These are phyloP conservation scores for Spodoptera exigua DNA, from an alignment of 2,888 invertebrate species.

Conservation along the genomic window DNA sequence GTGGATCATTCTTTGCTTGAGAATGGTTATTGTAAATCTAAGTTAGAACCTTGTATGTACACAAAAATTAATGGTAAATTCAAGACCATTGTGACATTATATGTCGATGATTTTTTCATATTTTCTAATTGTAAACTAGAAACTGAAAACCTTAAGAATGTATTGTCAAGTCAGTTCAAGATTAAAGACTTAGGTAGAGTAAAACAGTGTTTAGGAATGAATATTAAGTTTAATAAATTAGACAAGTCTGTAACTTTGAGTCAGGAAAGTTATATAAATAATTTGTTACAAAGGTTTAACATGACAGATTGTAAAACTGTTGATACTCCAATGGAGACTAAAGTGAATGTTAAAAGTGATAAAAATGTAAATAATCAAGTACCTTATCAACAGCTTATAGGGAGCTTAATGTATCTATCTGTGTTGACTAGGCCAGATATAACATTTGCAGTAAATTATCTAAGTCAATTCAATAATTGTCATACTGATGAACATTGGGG, in stretches of 20 bases:
- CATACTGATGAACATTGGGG: constrained; percentile 45
- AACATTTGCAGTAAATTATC: constrained; percentile 35
- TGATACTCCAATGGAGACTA: constrained; percentile 50
- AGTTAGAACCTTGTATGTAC: no score
- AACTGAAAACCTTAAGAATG: constrained; percentile 12
- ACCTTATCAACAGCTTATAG: constrained; percentile 23
- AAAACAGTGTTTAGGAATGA: no score
- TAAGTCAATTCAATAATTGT: no score
- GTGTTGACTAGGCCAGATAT: constrained; percentile 55
- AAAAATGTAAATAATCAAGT: constrained; percentile 3
- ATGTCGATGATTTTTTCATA: constrained; percentile 44
- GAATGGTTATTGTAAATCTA: no score
- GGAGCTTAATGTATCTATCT: no score
- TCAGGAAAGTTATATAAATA: constrained; percentile 27
- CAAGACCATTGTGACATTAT: constrained; percentile 33
- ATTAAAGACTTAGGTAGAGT: constrained; percentile 40
- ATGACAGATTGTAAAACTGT: constrained; percentile 42
- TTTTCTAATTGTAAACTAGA: constrained; percentile 29
- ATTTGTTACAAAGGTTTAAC: constrained; percentile 38
- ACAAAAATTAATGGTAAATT: no score
- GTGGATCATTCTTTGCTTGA: no score
- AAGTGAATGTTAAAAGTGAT: constrained; percentile 30
- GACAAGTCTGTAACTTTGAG: constrained; percentile 7
- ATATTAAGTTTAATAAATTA: constrained; percentile 4
- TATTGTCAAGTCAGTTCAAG: constrained; percentile 24